Evolutionary conservation across 2,113 vertebrate species (phyloP).

Genomic region (Cryptomyrus ogoouensis): DNA sequence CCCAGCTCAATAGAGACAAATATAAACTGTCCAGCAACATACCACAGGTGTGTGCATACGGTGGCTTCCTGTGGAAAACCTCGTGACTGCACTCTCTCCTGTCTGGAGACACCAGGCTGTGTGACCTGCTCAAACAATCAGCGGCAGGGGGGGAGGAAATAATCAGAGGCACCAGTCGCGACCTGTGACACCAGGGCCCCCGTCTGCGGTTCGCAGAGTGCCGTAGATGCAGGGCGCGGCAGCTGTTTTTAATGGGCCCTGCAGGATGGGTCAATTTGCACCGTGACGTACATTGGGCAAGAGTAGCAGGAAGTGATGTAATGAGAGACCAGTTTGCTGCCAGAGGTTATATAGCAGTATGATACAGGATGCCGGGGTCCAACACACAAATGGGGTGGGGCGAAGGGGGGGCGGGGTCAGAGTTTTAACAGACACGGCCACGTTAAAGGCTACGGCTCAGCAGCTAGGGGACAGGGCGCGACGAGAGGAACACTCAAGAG

Average conservation of each 20-base stretch:
- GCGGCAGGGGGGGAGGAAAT: constrained; percentile 63
- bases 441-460: background rate
- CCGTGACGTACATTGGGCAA: background rate
- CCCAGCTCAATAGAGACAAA: background rate
- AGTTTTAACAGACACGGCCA: background rate
- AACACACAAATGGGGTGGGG: background rate
- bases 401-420: background rate
- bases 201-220: constrained; percentile 58
- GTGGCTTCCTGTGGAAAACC: background rate
- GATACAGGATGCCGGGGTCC: background rate
- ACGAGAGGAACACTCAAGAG: background rate
- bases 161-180: constrained; percentile 63
- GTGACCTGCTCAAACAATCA: constrained; percentile 71
- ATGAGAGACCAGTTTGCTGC: background rate
- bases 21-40: background rate
- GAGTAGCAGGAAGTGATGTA: background rate
- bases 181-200: constrained; percentile 65
- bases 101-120: constrained; percentile 12
- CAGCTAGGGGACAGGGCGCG: too few relatives aligned
- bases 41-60: background rate
- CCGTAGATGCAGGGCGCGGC: constrained; percentile 47
- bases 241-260: background rate
- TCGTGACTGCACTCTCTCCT: background rate
- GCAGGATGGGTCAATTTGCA: background rate
- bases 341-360: background rate